These are phyloP conservation scores for Gymnoscelis rufifasciata DNA, from an alignment of 2,888 invertebrate species.

Conservation along the genomic window DNA sequence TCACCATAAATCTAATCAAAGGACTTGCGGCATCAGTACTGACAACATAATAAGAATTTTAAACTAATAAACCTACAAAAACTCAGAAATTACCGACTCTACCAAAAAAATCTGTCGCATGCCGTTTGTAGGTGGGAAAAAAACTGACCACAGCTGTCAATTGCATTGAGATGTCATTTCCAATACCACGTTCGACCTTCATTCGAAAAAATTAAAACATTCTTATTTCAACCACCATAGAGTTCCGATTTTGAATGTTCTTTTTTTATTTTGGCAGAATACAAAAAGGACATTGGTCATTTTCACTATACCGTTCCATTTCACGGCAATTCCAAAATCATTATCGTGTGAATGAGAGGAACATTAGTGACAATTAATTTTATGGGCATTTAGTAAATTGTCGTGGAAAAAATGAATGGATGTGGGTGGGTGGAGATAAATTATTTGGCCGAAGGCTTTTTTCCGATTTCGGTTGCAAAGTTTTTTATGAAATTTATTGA, in stretches of 20 bases:
- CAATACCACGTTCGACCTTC: constrained; percentile 28
- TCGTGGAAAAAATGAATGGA: constrained; percentile 64
- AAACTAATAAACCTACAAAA: constrained; percentile 37
- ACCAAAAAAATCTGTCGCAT: constrained; percentile 41
- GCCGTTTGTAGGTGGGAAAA: constrained; percentile 37
- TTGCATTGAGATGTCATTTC: constrained; percentile 58
- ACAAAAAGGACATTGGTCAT: constrained; percentile 58
- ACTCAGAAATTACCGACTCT: constrained; percentile 43
- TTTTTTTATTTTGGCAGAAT: constrained; percentile 25
- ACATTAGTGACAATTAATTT: constrained; percentile 67
- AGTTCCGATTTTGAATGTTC: constrained; percentile 22
- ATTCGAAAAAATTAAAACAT: neutral
- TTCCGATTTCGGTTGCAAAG: neutral
- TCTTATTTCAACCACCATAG: constrained; percentile 19
- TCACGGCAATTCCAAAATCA: constrained; percentile 50
- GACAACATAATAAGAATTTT: constrained; percentile 19
- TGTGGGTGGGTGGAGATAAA: constrained; percentile 48
- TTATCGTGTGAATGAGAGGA: constrained; percentile 57
- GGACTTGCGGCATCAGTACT: constrained; percentile 7
- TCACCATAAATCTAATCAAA: neutral
- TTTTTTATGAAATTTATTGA: neutral
- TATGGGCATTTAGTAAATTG: constrained; percentile 66
- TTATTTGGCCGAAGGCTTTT: constrained; percentile 4
- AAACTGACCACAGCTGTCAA: constrained; percentile 72
- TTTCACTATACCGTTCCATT: constrained; percentile 39